Evolutionary conservation across 2,888 invertebrate genomes (phyloP), one percentile per base, ranked within the genome.

Genomic region (Mycalesis mineus): DNA sequence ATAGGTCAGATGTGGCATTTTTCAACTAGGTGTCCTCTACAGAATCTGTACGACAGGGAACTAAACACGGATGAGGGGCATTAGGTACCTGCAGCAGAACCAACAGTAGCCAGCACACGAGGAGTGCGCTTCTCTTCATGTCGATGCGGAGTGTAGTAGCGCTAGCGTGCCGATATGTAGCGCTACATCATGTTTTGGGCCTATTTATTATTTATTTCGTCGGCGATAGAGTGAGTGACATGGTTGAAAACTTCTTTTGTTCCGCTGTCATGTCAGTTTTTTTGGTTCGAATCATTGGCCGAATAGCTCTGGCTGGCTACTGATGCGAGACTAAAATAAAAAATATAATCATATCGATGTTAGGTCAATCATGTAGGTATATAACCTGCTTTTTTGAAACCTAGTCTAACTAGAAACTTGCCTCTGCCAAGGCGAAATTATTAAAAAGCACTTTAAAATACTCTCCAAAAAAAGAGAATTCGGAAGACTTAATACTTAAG

Each of bases 161-260:
- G 45, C 7, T 36, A 54, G 44, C 28, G 14, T 15, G 53, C 60
- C 60, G 59, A 29, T 33, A 0, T 11, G n/a, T 13, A 14, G 36
- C 42, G 11, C 45, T 80, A 77, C 81, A 82, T 82, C 49, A 45
- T 79, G 74, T 67, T 67, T 65, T 66, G 62, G 69, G 60, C 51
- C 61, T 55, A 61, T 68, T 64, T 63, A 62, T 60, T 51, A 60
- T 69, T 64, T 11, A 11, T 11, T 75, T 72, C 66, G 77, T 77
- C 40, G 54, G 51, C 59, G 78, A 79, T 82, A 82, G 83, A 71
- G 72, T 66, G 63, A 57, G 65, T 69, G 73, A 70, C 80, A 78
- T 79, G 65, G 62, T 70, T 68, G 64, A 71, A 75, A 72, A 67
- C 64, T 79, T 84, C 78, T 78, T 82, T 84, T 84, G 79, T 83